Percentiles rank a stretch among this genome's conserved stretches.
Evolutionary conservation across 1,140 invertebrate species (phyloP).

Genomic region (Drosophila lowei): DNA sequence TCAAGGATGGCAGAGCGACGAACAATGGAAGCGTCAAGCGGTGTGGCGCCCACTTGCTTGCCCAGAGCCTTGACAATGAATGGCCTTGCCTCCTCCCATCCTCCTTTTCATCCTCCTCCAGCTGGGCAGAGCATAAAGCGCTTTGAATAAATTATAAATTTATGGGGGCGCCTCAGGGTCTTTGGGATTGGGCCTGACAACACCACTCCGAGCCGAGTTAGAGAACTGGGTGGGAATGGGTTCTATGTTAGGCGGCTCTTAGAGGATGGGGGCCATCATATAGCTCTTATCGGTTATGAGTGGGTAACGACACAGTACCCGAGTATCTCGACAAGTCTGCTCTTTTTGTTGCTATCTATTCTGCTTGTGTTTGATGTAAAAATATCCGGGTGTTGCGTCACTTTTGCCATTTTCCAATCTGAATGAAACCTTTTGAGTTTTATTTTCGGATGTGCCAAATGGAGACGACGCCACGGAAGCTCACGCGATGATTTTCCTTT

Average conservation of each 20-base stretch:
- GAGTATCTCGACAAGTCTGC: slow-evolving; percentile 21
- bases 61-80: slow-evolving; percentile 50
- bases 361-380: slow-evolving; percentile 49
- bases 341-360: slow-evolving; percentile 34
- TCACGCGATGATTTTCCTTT: slow-evolving; percentile 43
- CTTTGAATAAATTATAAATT: slow-evolving; percentile 66
- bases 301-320: not conserved
- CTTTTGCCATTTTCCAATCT: slow-evolving; percentile 46
- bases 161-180: slow-evolving; percentile 37
- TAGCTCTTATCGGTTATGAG: slow-evolving; percentile 35
- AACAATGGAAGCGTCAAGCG: slow-evolving; percentile 56
- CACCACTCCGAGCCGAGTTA: no score
- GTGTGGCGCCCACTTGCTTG: slow-evolving; percentile 51
- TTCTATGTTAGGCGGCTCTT: no score
- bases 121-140: slow-evolving; percentile 5
- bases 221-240: no score
- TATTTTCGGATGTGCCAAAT: slow-evolving; percentile 52
- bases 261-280: slow-evolving; percentile 11
- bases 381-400: slow-evolving; percentile 69
- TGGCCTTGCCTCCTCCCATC: slow-evolving; percentile 18
- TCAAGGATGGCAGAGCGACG: slow-evolving; percentile 65
- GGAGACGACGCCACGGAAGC: slow-evolving; percentile 12
- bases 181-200: not conserved
- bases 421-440: slow-evolving; percentile 31
- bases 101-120: not conserved